phyloP scores from a whole-genome alignment of 2,888 invertebrate genomes.

The Drosophila tripunctata region DNA sequence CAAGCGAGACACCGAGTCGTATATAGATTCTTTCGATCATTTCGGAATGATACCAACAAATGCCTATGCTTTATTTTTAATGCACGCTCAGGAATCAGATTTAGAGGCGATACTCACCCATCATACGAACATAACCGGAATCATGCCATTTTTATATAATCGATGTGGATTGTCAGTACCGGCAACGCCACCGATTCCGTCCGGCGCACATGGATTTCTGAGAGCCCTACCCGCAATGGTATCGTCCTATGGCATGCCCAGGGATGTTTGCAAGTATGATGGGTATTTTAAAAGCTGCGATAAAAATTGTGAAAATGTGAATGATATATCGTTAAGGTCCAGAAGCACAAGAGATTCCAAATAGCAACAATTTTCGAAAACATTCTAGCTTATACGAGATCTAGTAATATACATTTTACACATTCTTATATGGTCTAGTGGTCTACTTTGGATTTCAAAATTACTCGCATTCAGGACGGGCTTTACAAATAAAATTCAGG shows the following conservation, averaged over 20 bases:
- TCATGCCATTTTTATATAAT: constrained; percentile 83
- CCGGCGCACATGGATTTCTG: constrained; percentile 83
- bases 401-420: not conserved
- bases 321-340: constrained; percentile 48
- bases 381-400: constrained; percentile 9
- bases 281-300: constrained; percentile 68
- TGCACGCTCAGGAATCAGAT: constrained; percentile 85
- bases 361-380: constrained; percentile 6
- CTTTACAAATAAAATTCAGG: too few relatives aligned
- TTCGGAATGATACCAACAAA: constrained; percentile 85
- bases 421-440: too few relatives aligned
- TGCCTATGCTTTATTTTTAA: constrained; percentile 87
- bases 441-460: constrained; percentile 44
- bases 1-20: constrained; percentile 92
- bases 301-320: constrained; percentile 52
- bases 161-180: constrained; percentile 82
- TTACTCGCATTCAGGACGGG: constrained; percentile 43
- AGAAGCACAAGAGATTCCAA: constrained; percentile 42
- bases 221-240: constrained; percentile 84
- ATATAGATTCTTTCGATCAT: constrained; percentile 89
- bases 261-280: constrained; percentile 79
- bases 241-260: constrained; percentile 56
- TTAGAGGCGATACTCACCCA: constrained; percentile 82
- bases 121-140: constrained; percentile 83
- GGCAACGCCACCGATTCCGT: constrained; percentile 83